Percentiles rank a stretch among this genome's conserved stretches.
These are phyloP conservation scores for Trissolcus japonicus DNA, from an alignment of 2,888 invertebrate genomes.

Conservation along the genomic window DNA sequence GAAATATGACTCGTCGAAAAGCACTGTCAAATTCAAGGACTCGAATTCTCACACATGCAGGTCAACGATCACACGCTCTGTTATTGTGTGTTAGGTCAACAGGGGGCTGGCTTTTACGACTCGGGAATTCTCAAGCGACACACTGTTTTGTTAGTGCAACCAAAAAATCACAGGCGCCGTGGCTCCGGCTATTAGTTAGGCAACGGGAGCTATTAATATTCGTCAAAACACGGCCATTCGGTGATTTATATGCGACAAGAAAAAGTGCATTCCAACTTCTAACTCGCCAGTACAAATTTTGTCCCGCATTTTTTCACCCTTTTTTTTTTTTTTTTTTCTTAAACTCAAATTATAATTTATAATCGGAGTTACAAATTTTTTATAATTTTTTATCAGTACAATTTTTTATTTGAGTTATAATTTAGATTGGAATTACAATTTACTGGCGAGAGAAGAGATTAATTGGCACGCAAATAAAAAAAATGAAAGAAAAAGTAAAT, in stretches of 20 bases:
- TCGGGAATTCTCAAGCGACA: constrained; percentile 11
- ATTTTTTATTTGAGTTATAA: neutral
- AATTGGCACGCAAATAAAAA: constrained; percentile 7
- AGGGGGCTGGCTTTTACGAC: constrained; percentile 2
- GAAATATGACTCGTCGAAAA: constrained; percentile 12
- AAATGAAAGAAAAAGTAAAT: neutral
- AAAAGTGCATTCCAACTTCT: constrained; percentile 15
- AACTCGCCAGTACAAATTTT: constrained; percentile 2
- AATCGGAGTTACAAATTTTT: too few species aligned
- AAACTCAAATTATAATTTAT: neutral
- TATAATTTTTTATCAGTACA: too few species aligned
- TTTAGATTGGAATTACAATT: neutral
- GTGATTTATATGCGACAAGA: constrained; percentile 5
- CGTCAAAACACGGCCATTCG: constrained; percentile 15
- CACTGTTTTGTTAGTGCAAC: constrained; percentile 39
- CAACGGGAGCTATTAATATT: constrained; percentile 27
- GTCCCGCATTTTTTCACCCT: neutral
- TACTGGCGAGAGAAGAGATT: constrained; percentile 6
- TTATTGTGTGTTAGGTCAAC: constrained; percentile 31
- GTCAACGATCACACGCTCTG: constrained; percentile 34
- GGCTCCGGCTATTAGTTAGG: constrained; percentile 15
- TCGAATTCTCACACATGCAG: constrained; percentile 27
- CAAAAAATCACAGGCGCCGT: constrained; percentile 24
- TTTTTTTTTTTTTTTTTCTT: neutral
- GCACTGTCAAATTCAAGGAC: constrained; percentile 16